These are phyloP conservation scores for Clytia hemisphaerica DNA, from an alignment of 30 jellyfish, hydroid and myxozoan genomes.

Conservation along the genomic window DNA sequence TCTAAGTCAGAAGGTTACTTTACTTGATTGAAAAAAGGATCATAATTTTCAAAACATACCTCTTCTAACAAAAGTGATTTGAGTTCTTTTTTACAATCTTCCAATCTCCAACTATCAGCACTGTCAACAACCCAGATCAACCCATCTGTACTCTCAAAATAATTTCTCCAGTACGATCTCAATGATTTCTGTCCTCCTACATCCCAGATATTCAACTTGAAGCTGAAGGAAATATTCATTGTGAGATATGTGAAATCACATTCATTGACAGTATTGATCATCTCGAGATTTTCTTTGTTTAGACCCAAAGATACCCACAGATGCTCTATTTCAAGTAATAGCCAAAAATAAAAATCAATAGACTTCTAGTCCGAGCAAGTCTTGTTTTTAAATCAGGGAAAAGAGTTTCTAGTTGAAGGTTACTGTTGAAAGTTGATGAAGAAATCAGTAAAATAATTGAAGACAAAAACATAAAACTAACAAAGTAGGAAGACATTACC, in stretches of 20 bases:
- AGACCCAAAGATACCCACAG: no score
- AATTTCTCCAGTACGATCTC: slow-evolving; percentile 89
- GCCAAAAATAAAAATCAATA: no score
- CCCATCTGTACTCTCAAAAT: slow-evolving; percentile 93
- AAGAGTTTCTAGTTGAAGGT: no score
- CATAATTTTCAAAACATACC: slow-evolving; percentile 43
- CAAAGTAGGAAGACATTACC: slow-evolving; percentile 53
- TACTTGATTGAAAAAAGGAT: background rate
- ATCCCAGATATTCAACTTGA: slow-evolving; percentile 85
- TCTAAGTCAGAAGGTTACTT: background rate
- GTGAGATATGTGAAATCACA: no score
- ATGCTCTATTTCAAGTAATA: no score
- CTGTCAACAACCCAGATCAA: slow-evolving; percentile 92
- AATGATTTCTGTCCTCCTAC: slow-evolving; percentile 97
- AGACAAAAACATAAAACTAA: background rate
- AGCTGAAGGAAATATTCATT: no score
- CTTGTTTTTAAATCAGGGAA: no score
- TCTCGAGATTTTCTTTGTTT: no score
- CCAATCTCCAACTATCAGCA: slow-evolving; percentile 88
- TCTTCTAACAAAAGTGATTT: slow-evolving; percentile 63
- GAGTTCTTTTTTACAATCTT: slow-evolving; percentile 80
- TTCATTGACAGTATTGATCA: no score
- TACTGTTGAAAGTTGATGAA: background rate
- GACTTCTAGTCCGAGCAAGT: no score
- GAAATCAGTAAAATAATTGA: background rate